A percentile compares a stretch with the other conserved stretches of the same genome.
Evolutionary conservation across 2,113 vertebrate species (phyloP).

Genomic region (Catharus fuscescens): DNA sequence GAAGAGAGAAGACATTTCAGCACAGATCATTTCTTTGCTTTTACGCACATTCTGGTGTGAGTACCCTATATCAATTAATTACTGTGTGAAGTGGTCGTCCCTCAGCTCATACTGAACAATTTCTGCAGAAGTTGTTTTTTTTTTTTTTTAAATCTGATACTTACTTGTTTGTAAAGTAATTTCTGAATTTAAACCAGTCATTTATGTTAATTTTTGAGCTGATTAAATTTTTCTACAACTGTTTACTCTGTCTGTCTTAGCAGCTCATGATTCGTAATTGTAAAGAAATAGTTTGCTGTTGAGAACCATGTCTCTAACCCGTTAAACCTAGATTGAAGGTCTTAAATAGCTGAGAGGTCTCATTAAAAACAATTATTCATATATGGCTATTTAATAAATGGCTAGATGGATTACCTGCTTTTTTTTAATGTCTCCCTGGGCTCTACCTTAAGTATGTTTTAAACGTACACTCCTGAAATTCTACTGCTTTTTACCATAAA

Average conservation of each 20-base stretch:
- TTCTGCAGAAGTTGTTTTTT: conserved; percentile 12
- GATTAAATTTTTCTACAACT: conserved; percentile 5
- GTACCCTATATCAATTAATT: neutral
- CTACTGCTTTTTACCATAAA: neutral
- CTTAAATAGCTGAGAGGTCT: neutral
- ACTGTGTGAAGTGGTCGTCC: neutral
- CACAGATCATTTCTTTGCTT: neutral
- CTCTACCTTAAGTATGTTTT: neutral
- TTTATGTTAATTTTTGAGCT: conserved; percentile 8
- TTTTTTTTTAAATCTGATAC: neutral
- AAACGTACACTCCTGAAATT: neutral
- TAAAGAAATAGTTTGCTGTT: neutral
- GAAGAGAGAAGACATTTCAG: neutral
- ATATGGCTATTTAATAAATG: neutral
- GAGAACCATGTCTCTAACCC: neutral
- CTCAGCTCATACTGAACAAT: neutral
- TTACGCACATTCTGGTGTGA: neutral
- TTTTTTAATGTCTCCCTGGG: neutral
- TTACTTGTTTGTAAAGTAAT: neutral
- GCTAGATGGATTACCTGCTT: neutral
- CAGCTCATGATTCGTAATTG: neutral
- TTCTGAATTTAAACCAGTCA: conserved; percentile 8
- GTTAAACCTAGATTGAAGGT: neutral
- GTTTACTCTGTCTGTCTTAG: conserved; percentile 22
- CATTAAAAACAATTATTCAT: neutral